Conservation (phyloP, 2,888 invertebrate species). For the Sialis lutaria region DNA sequence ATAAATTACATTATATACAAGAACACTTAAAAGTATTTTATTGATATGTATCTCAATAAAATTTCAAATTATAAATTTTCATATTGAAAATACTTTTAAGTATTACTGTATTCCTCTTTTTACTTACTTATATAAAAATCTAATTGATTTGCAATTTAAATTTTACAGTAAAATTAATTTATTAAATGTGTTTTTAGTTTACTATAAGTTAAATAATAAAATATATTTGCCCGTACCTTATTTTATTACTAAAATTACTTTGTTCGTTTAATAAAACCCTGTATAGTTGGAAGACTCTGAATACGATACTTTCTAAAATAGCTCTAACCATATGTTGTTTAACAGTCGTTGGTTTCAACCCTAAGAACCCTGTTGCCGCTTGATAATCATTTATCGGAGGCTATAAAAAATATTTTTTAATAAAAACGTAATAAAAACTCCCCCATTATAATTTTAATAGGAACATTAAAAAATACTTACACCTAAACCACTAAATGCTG, state of each 20-base stretch:
- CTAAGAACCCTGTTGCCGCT: conserved; percentile 73
- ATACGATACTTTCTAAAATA: conserved; percentile 71
- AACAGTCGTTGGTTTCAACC: conserved; percentile 52
- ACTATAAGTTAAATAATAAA: neutral
- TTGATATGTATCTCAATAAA: too few species aligned
- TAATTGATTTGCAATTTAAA: neutral
- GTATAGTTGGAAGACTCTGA: conserved; percentile 62
- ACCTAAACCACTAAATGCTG: conserved; percentile 77
- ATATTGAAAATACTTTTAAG: neutral
- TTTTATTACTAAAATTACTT: conserved; percentile 32
- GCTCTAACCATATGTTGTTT: conserved; percentile 69
- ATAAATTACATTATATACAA: too few species aligned
- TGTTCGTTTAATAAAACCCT: conserved; percentile 56
- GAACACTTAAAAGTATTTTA: too few species aligned
- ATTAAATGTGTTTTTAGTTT: too few species aligned
- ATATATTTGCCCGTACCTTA: conserved; percentile 32
- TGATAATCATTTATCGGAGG: conserved; percentile 76
- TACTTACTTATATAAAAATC: neutral
- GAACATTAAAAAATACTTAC: conserved; percentile 27
- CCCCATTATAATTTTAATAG: neutral
- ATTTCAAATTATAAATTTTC: neutral
- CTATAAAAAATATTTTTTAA: conserved; percentile 27
- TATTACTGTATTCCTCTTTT: conserved; percentile 1
- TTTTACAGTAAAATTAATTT: too few species aligned
- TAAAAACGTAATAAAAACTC: conserved; percentile 2